Evolutionary conservation across 2,797 vertebrate species (phyloP).

Genomic region (Botia kubotai): DNA sequence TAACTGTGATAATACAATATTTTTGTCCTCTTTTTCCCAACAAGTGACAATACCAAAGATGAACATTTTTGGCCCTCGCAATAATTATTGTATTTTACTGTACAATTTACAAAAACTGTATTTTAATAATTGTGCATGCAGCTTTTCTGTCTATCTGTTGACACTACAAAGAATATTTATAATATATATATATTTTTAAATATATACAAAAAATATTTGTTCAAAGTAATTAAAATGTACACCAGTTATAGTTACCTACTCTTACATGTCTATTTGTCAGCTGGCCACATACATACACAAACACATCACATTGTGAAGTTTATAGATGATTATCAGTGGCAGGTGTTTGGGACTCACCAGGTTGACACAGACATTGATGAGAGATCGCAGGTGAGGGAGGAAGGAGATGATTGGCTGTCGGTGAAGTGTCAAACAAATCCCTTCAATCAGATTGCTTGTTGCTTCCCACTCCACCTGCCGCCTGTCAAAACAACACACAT

Average conservation of each 20-base stretch:
- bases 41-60: no score
- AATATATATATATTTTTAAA: no score
- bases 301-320: neutral
- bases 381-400: conserved; percentile 96
- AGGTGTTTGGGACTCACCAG: conserved; percentile 81
- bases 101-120: no score
- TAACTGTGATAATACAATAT: no score
- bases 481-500: conserved; percentile 71
- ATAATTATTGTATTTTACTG: no score
- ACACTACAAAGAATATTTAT: no score
- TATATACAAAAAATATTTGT: no score
- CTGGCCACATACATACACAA: conserved; percentile 54
- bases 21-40: no score
- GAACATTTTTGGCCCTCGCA: no score
- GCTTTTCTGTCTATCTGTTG: no score
- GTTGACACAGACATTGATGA: conserved; percentile 99
- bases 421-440: conserved; percentile 98
- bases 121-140: no score
- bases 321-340: neutral
- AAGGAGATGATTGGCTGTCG: conserved; percentile 99
- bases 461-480: conserved; percentile 99
- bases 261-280: neutral
- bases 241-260: neutral
- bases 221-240: no score
- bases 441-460: conserved; percentile 98